Conservation (phyloP, 2,888 invertebrate species). For the Apamea epomidion region DNA sequence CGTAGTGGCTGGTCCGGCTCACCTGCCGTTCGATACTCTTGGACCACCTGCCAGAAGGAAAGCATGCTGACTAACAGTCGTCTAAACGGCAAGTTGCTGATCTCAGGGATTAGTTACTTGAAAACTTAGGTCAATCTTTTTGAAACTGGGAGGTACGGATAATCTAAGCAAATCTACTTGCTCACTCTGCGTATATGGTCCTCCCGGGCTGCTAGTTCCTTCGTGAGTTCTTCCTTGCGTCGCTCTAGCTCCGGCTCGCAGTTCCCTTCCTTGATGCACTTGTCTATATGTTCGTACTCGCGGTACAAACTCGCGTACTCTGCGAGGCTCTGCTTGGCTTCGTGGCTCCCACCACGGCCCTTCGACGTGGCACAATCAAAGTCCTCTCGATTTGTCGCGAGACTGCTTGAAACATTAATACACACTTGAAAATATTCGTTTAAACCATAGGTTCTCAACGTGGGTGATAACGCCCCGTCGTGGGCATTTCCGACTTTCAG, state of each 20-base stretch:
- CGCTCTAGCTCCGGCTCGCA: conserved; percentile 76
- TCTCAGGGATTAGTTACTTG: background rate
- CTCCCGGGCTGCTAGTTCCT: conserved; percentile 78
- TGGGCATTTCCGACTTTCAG: too few relatives aligned
- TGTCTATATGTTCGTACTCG: conserved; percentile 81
- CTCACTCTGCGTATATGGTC: conserved; percentile 80
- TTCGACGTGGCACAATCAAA: conserved; percentile 81
- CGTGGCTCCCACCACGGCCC: conserved; percentile 74
- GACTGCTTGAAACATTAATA: conserved; percentile 76
- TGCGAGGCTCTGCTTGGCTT: conserved; percentile 80
- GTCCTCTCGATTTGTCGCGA: conserved; percentile 79
- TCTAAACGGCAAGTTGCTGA: background rate
- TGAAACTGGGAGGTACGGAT: background rate
- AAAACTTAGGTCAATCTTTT: background rate
- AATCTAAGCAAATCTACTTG: background rate
- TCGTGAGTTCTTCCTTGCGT: conserved; percentile 76
- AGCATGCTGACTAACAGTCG: background rate
- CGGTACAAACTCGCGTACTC: conserved; percentile 83
- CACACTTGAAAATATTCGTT: conserved; percentile 26
- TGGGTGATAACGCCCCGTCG: too few relatives aligned
- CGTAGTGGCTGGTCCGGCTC: conserved; percentile 73
- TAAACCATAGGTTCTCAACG: background rate
- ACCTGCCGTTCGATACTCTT: conserved; percentile 73
- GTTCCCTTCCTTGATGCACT: conserved; percentile 72
- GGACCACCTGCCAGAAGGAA: conserved; percentile 74